These are phyloP conservation scores for Orientallactaga bullata DNA, from an alignment of 2,113 vertebrate genomes.

Conservation along the genomic window DNA sequence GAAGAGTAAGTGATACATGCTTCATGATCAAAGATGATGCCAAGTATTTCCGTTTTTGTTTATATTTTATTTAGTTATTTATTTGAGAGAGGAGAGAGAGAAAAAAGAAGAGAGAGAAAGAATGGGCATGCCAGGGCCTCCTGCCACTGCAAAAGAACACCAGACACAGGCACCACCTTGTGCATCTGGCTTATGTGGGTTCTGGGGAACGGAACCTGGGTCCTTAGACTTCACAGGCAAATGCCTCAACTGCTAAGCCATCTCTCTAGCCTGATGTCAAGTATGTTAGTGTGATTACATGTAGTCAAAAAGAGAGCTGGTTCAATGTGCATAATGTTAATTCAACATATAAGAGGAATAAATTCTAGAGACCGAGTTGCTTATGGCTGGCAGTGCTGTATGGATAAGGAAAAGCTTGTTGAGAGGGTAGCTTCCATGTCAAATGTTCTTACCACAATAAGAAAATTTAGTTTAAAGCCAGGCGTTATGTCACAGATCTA, in stretches of 20 bases:
- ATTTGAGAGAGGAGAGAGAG: no score
- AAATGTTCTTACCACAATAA: neutral
- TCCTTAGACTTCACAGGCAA: no score
- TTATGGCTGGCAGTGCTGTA: neutral
- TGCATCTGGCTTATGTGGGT: no score
- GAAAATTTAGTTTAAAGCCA: neutral
- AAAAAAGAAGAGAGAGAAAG: no score
- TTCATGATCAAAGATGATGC: constrained; percentile 11
- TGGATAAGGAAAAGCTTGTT: neutral
- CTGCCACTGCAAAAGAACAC: no score
- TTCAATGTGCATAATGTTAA: neutral
- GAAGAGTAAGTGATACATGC: neutral
- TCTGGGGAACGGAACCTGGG: no score
- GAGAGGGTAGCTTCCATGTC: neutral
- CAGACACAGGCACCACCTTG: no score
- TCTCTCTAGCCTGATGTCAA: neutral
- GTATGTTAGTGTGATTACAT: constrained; percentile 15
- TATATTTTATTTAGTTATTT: no score
- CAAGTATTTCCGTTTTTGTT: neutral
- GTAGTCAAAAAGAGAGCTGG: neutral
- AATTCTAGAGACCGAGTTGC: neutral
- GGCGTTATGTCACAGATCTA: neutral
- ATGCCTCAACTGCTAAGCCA: no score
- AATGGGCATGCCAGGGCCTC: no score
- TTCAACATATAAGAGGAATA: neutral